Base-by-base conservation (phyloP, 92 coral and sea anemone species). In the Pocillopora grandis region DNA sequence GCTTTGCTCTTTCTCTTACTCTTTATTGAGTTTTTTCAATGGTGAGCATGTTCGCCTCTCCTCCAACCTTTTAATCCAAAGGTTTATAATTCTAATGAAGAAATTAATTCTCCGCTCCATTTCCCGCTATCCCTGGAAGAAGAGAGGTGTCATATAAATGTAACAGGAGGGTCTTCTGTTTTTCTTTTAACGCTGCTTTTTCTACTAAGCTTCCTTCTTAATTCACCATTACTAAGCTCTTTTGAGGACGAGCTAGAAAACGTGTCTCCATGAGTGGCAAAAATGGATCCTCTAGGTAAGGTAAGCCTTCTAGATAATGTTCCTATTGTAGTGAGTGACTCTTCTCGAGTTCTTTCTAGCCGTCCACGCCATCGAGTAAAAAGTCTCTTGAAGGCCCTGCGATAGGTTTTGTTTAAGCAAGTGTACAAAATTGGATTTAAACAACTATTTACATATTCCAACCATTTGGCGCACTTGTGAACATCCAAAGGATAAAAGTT, bases 351-450 rank as follows among this genome's bases (percentile, higher is more conserved):
- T n/a, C 82, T 76, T 76, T 84, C 76, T 67, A 84, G 16, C 76
- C 60, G 71, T 15, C 86, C 89, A 17, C 89, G 85, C 92, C 96
- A 90, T 23, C 88, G 86, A 65, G 87, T 75, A 66, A 96, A 90
- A 58, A 96, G 91, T 78, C 92, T 94, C 72, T 76, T 87, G 62
- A 96, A 96, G 9, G 97, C 93, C 71, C 95, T 87, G 2, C 99
- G 87, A 68, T 96, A 96, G 9, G 98, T 96, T 71, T 92, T 90
- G 85, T 96, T 96, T 60, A 94, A 80, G 78, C 99, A 96, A 36
- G 95, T 91, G 77, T 96, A 96, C 2, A 96, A 84, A 19, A 96
- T 88, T 1, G 99, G 99, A 72, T 96, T 96, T 17, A 92, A 87
- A 59, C 96, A 94, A 69, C 98, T 94, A 87, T 96, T 96, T 49